Evolutionary conservation across 2,113 vertebrate genomes (phyloP).

Genomic region (Notarius quadriscutis): DNA sequence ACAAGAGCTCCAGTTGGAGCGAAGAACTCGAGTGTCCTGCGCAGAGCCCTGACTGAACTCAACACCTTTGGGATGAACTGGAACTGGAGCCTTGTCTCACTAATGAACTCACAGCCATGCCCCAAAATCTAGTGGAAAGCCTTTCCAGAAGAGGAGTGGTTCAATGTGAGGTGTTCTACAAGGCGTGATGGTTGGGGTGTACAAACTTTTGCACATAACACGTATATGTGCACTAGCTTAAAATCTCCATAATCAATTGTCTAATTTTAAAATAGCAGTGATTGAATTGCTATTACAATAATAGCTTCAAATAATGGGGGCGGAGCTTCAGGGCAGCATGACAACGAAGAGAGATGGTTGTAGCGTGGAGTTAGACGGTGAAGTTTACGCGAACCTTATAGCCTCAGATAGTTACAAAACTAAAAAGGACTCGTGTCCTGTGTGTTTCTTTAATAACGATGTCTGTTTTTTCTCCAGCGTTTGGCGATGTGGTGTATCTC

Average conservation of each 20-base stretch:
- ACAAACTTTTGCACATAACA: background rate
- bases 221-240: background rate
- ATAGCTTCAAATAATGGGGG: background rate
- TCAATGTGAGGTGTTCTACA: background rate
- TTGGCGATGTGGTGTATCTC: constrained; percentile 52
- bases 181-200: background rate
- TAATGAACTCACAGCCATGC: background rate
- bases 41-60: background rate
- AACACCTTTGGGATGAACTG: background rate
- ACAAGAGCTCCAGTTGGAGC: too few relatives aligned
- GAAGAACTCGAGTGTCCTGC: background rate
- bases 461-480: constrained; percentile 43
- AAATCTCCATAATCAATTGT: background rate
- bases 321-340: background rate
- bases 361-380: background rate
- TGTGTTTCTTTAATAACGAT: background rate
- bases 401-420: background rate
- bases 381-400: background rate
- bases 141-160: background rate
- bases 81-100: background rate
- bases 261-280: background rate
- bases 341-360: background rate
- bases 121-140: background rate
- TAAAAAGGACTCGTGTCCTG: background rate
- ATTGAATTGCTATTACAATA: background rate